Conservation (phyloP, 2,113 vertebrate species). For the Tyrannus savana region DNA sequence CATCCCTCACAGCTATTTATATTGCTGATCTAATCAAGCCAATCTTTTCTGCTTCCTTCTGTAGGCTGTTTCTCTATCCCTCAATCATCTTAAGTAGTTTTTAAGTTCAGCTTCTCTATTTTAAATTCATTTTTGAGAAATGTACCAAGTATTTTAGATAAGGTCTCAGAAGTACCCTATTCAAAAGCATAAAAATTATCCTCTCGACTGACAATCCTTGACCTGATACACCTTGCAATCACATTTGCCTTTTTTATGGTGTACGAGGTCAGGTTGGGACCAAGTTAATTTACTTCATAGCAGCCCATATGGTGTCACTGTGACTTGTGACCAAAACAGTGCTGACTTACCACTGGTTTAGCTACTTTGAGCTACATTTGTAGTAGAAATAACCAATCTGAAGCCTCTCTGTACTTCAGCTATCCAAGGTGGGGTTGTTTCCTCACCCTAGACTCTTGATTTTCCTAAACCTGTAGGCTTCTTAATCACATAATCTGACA, state of each 20-base stretch:
- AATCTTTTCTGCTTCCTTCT: neutral
- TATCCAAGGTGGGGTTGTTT: accelerated
- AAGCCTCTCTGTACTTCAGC: neutral
- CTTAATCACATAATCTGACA: neutral
- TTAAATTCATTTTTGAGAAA: neutral
- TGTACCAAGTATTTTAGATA: neutral
- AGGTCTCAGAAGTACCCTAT: neutral
- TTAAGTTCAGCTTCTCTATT: neutral
- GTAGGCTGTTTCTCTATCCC: neutral
- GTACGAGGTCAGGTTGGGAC: neutral
- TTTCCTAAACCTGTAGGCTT: neutral
- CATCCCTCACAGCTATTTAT: neutral
- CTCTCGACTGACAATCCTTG: neutral
- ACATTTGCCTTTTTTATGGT: neutral
- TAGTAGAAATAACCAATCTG: neutral
- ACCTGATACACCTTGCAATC: neutral
- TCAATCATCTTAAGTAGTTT: constrained; percentile 20
- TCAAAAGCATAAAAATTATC: neutral
- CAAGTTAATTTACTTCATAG: neutral
- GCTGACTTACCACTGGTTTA: neutral
- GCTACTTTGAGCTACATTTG: neutral
- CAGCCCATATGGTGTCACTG: neutral
- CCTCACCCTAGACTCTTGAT: neutral
- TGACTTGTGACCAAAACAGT: neutral
- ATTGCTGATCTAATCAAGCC: constrained; percentile 7